Percentiles rank a stretch among this genome's conserved stretches.
Evolutionary conservation across 2,888 invertebrate genomes (phyloP).

Genomic region (Silvanus unidentatus): DNA sequence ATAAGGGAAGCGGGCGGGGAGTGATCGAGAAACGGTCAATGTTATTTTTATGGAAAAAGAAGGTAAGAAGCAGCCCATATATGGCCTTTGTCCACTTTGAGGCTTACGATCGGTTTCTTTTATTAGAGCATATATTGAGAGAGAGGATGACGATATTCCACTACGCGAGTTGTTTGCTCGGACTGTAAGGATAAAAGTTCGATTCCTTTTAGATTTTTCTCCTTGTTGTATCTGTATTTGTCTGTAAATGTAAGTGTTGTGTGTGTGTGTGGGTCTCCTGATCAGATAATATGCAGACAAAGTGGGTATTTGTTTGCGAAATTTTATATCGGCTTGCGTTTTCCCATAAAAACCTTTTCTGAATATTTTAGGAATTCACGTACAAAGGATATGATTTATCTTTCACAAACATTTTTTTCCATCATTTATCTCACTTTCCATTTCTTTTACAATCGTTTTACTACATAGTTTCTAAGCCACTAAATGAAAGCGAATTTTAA

Average conservation of each 20-base stretch:
- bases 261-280: slow-evolving; percentile 12
- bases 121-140: slow-evolving; percentile 24
- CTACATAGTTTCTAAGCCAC: no score
- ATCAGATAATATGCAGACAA: slow-evolving; percentile 24
- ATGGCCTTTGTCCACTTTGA: slow-evolving; percentile 32
- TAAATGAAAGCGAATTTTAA: no score
- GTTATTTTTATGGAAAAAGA: slow-evolving; percentile 31
- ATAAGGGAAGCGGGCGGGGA: slow-evolving; percentile 24
- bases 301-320: slow-evolving; percentile 20
- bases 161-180: slow-evolving; percentile 19
- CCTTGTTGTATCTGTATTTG: slow-evolving; percentile 10
- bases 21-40: slow-evolving; percentile 39
- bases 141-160: slow-evolving; percentile 6
- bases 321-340: slow-evolving; percentile 14
- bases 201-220: slow-evolving; percentile 18
- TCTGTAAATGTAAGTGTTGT: neutral
- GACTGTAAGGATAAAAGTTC: slow-evolving; percentile 18
- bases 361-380: slow-evolving; percentile 6
- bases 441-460: no score
- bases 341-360: slow-evolving; percentile 4
- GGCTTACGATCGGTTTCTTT: slow-evolving; percentile 39
- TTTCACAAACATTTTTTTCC: no score
- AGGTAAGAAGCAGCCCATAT: slow-evolving; percentile 14
- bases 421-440: no score
- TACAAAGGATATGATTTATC: no score